Conservation (phyloP, 2,888 invertebrate genomes). For the Drosophila suboccidentalis region DNA sequence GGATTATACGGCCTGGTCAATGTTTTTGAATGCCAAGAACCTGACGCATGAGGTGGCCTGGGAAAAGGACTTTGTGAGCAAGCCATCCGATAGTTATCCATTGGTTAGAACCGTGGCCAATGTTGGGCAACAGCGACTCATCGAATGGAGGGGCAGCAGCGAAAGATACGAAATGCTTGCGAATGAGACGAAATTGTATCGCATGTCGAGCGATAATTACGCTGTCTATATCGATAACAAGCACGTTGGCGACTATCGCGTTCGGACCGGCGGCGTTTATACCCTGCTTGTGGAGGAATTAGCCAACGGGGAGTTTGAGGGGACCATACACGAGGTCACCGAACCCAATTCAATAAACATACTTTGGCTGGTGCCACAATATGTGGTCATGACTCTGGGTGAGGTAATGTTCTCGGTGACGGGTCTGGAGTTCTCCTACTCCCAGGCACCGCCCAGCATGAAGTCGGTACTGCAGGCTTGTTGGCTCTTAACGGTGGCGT, state of each 20-base stretch:
- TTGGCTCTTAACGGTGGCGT: constrained; percentile 97
- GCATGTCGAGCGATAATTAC: constrained; percentile 67
- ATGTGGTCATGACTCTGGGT: constrained; percentile 89
- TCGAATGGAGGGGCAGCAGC: constrained; percentile 69
- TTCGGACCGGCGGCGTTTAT: constrained; percentile 85
- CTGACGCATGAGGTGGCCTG: constrained; percentile 22
- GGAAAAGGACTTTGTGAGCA: constrained; percentile 73
- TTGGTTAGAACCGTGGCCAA: constrained; percentile 76
- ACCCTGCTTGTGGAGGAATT: constrained; percentile 75
- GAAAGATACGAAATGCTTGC: constrained; percentile 60
- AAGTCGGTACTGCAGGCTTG: constrained; percentile 96
- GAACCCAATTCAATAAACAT: constrained; percentile 87
- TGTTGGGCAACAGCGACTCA: constrained; percentile 31
- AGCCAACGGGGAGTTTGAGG: not conserved
- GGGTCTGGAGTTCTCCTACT: constrained; percentile 90
- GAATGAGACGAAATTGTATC: constrained; percentile 49
- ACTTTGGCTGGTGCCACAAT: constrained; percentile 90
- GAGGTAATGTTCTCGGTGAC: constrained; percentile 90
- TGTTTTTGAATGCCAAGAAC: constrained; percentile 69
- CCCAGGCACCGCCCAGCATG: constrained; percentile 92
- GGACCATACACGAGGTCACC: constrained; percentile 65
- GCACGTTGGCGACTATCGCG: constrained; percentile 10
- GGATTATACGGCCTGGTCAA: constrained; percentile 69
- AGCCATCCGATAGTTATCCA: constrained; percentile 82
- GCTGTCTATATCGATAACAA: constrained; percentile 58